These are phyloP conservation scores for Alethe castanea DNA, from an alignment of 2,113 vertebrate genomes.

Conservation along the genomic window DNA sequence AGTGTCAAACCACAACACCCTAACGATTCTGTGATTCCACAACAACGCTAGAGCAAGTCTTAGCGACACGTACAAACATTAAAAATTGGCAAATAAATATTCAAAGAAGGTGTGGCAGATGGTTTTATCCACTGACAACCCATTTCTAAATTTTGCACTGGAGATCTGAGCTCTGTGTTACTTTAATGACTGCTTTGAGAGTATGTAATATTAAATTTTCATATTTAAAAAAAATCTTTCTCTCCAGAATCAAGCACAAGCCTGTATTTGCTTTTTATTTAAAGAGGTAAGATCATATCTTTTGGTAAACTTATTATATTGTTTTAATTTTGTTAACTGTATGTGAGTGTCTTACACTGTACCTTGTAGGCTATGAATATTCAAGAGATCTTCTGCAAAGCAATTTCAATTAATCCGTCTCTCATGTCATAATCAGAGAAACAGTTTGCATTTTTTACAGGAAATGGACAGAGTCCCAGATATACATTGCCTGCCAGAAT, in stretches of 20 bases:
- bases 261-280: background rate
- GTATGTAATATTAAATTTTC: background rate
- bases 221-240: background rate
- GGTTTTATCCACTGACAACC: background rate
- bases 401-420: background rate
- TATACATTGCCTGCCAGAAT: background rate
- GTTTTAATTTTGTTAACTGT: background rate
- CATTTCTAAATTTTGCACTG: background rate
- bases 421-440: background rate
- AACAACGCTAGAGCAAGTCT: background rate
- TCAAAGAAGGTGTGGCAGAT: background rate
- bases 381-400: background rate
- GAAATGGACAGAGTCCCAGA: constrained; percentile 4
- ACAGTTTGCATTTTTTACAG: background rate
- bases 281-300: background rate
- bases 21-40: background rate
- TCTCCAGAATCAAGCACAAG: background rate
- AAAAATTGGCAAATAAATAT: background rate
- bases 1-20: background rate
- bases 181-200: background rate
- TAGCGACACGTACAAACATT: background rate
- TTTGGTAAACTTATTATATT: background rate
- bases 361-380: background rate
- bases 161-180: background rate
- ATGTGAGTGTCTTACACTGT: background rate